These are phyloP conservation scores for Tenodera sinensis DNA, from an alignment of 2,888 invertebrate genomes.

Conservation along the genomic window DNA sequence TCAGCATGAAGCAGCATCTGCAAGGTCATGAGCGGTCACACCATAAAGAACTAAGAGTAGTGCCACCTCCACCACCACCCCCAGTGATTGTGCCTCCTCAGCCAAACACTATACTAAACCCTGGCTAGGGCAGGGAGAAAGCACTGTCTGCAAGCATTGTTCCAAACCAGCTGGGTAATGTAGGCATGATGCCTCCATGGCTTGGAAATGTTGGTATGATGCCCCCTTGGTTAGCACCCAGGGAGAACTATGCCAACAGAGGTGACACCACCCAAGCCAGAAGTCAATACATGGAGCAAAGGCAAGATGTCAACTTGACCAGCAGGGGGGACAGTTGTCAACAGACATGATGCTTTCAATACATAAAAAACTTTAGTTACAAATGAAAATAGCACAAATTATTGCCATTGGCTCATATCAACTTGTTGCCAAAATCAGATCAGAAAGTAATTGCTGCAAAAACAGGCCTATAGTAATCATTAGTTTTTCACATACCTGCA, in stretches of 20 bases:
- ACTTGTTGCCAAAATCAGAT: not conserved
- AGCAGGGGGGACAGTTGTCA: not conserved
- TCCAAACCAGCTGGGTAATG: not conserved
- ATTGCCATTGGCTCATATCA: not conserved
- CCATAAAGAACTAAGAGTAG: not conserved
- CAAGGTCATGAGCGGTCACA: not conserved
- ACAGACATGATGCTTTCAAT: not conserved
- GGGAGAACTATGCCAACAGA: too few relatives aligned
- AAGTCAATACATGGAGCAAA: not conserved
- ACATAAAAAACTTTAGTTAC: not conserved
- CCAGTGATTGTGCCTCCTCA: not conserved
- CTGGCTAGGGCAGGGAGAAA: not conserved
- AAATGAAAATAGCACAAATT: not conserved
- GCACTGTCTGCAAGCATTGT: not conserved
- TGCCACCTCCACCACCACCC: not conserved
- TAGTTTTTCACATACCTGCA: too few relatives aligned
- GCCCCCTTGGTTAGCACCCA: not conserved
- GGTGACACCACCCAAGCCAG: not conserved
- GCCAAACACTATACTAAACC: not conserved
- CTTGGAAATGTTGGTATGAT: not conserved
- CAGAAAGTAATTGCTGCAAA: not conserved
- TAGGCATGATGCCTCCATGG: not conserved
- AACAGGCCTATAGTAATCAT: not conserved
- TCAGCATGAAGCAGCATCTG: slow-evolving; percentile 5
- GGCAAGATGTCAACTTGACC: not conserved